A percentile compares a stretch with the other conserved stretches of the same genome.
phyloP scores from a whole-genome alignment of 2,888 invertebrate species.

The Flexamia atlantica region DNA sequence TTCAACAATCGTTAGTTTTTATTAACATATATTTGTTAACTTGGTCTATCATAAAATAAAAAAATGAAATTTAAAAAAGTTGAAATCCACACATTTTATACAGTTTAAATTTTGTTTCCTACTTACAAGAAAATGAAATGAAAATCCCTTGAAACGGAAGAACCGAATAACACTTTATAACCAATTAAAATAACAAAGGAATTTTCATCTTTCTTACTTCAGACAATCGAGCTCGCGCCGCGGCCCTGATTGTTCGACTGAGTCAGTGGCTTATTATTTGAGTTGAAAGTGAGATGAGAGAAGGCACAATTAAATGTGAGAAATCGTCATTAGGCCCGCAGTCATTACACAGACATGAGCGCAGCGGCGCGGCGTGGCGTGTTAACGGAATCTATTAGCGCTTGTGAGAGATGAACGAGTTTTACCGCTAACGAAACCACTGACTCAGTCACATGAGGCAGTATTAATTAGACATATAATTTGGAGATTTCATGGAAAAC shows the following conservation, averaged over 20 bases:
- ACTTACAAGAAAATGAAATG: neutral
- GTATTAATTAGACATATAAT: too few species aligned
- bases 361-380: neutral
- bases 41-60: too few species aligned
- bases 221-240: neutral
- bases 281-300: constrained; percentile 10
- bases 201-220: neutral
- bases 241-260: neutral
- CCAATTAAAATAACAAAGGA: constrained; percentile 32
- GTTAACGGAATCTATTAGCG: constrained; percentile 12
- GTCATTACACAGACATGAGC: constrained; percentile 4
- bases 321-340: constrained; percentile 14
- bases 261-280: constrained; percentile 24
- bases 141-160: neutral
- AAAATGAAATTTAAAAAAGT: too few species aligned
- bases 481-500: too few species aligned
- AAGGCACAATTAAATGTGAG: constrained; percentile 30
- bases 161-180: neutral
- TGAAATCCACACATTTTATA: too few species aligned
- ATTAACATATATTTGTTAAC: too few species aligned
- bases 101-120: too few species aligned
- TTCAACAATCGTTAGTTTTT: too few species aligned
- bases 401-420: neutral
- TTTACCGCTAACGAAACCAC: neutral
- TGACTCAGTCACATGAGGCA: neutral